These are phyloP conservation scores for Lordiphosa clarofinis DNA, from an alignment of 1,140 invertebrate species.

Conservation along the genomic window DNA sequence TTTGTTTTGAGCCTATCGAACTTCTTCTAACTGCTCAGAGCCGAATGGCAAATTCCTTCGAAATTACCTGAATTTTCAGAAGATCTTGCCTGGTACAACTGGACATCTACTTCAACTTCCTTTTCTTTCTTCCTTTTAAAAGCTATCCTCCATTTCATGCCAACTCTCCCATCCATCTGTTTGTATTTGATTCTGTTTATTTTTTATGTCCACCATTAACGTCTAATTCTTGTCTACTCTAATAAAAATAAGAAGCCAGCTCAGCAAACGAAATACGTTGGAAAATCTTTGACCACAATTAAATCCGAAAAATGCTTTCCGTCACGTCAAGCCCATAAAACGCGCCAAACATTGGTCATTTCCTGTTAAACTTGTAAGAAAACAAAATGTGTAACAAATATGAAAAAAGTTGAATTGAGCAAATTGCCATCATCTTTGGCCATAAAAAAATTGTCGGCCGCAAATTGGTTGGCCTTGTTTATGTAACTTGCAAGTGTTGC, in stretches of 20 bases:
- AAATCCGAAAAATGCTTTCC: conserved; percentile 22
- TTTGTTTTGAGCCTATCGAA: too few species aligned
- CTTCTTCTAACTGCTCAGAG: too few species aligned
- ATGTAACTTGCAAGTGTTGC: conserved; percentile 57
- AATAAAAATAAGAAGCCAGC: conserved; percentile 18
- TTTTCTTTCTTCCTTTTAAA: too few species aligned
- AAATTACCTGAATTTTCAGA: too few species aligned
- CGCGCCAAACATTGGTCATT: conserved; percentile 38
- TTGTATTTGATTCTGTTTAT: not conserved
- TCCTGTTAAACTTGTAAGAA: conserved; percentile 48
- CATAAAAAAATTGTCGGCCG: conserved; percentile 44
- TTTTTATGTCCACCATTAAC: conserved; percentile 14
- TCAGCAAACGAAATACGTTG: conserved; percentile 10
- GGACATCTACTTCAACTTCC: too few species aligned
- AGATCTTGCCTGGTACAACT: too few species aligned
- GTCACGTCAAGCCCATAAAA: conserved; percentile 48
- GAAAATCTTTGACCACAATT: conserved; percentile 47
- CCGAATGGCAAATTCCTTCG: too few species aligned
- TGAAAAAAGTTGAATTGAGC: conserved; percentile 71
- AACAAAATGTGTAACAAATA: conserved; percentile 52
- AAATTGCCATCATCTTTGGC: conserved; percentile 63
- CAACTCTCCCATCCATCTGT: too few species aligned
- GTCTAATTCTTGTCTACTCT: conserved; percentile 3
- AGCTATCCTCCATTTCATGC: too few species aligned
- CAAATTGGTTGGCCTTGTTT: conserved; percentile 42